Conservation (phyloP, 2,113 vertebrate species). For the Clinocottus analis region DNA sequence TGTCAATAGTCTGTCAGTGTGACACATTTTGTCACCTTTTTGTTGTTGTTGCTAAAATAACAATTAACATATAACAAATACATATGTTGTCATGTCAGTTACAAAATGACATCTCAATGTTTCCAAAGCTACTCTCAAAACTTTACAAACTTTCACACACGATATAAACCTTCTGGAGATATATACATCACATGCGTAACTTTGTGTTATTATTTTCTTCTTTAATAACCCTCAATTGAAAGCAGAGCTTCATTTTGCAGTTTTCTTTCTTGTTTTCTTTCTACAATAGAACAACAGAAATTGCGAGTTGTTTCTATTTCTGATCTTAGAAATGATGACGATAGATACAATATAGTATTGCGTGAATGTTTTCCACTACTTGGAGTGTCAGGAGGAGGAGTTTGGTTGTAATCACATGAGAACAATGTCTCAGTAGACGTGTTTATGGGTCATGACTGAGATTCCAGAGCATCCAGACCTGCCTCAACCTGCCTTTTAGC, state of each 20-base stretch:
- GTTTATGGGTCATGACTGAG: conserved; percentile 41
- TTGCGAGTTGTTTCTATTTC: background rate
- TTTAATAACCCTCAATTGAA: background rate
- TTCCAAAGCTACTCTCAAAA: background rate
- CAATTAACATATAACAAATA: background rate
- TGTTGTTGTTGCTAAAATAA: no score
- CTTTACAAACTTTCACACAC: background rate
- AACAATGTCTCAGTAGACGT: conserved; percentile 12
- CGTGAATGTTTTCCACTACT: background rate
- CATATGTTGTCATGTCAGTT: background rate
- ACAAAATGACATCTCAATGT: background rate
- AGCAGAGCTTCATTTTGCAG: background rate
- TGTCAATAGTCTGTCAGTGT: background rate
- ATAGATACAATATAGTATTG: background rate
- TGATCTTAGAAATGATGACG: background rate
- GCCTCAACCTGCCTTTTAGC: conserved; percentile 57
- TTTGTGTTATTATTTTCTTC: no score
- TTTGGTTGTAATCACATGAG: conserved; percentile 13
- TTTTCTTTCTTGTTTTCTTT: background rate
- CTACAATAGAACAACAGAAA: background rate
- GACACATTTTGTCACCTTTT: background rate
- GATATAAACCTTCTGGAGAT: background rate
- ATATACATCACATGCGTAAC: background rate
- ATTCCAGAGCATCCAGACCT: conserved; percentile 60
- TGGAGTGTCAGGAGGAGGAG: background rate